phyloP scores from a whole-genome alignment of 2,888 invertebrate genomes.

The Drosophila imparisetae region DNA sequence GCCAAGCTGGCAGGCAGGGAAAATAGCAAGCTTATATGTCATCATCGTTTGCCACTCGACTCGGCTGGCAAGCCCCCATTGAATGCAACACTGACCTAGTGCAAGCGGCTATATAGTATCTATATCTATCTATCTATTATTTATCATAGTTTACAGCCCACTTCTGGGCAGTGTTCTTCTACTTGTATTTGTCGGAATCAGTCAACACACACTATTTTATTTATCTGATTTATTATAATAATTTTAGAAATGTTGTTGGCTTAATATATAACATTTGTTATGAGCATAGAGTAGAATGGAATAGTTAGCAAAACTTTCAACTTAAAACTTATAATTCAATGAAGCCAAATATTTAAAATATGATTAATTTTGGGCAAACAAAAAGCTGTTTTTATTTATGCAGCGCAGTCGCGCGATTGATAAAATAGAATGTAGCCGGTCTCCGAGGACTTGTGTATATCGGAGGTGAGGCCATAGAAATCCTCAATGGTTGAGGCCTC shows the following conservation, averaged over 20 bases:
- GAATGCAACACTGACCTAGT: conserved; percentile 40
- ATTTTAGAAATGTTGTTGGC: conserved; percentile 14
- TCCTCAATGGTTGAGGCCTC: conserved; percentile 99
- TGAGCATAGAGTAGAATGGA: not conserved
- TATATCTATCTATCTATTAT: not conserved
- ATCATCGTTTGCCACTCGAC: conserved; percentile 19
- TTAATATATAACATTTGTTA: conserved; percentile 29
- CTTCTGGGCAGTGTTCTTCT: not conserved
- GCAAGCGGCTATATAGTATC: conserved; percentile 12
- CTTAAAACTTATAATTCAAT: conserved; percentile 13
- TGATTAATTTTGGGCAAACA: not conserved
- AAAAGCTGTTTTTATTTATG: conserved; percentile 48
- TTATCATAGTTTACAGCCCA: conserved; percentile 4
- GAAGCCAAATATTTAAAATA: not conserved
- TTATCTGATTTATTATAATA: conserved; percentile 36
- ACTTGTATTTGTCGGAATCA: not conserved
- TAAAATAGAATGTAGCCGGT: conserved; percentile 99
- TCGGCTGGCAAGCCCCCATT: conserved; percentile 42
- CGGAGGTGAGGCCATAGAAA: conserved; percentile 99
- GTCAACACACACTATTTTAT: not conserved
- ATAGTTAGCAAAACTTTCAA: conserved; percentile 5
- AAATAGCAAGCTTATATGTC: conserved; percentile 35
- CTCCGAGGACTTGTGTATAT: conserved; percentile 99
- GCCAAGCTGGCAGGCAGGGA: conserved; percentile 31
- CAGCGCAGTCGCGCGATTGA: conserved; percentile 93